Evolutionary conservation across 2,888 invertebrate species (phyloP).

Genomic region (Sericinus montela): DNA sequence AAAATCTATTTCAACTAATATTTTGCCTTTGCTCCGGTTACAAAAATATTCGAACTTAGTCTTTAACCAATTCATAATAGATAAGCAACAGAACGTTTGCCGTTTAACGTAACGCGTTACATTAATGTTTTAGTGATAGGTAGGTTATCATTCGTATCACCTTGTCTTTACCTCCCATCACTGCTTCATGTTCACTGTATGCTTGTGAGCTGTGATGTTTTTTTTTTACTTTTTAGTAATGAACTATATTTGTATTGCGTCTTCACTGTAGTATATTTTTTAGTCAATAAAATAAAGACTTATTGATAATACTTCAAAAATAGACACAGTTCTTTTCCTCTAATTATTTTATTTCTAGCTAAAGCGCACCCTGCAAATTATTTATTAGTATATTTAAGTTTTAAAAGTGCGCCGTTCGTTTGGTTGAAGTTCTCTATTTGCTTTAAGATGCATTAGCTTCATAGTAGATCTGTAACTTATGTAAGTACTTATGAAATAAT

Average conservation of each 20-base stretch:
- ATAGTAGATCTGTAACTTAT: constrained; percentile 76
- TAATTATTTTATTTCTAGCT: not conserved
- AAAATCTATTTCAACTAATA: constrained; percentile 74
- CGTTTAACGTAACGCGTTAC: constrained; percentile 22
- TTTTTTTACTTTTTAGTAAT: constrained; percentile 45
- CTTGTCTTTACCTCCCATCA: constrained; percentile 48
- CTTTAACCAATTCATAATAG: constrained; percentile 30
- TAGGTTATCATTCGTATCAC: constrained; percentile 62
- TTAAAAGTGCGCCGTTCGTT: constrained; percentile 17
- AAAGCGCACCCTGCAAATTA: not conserved
- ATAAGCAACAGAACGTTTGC: constrained; percentile 14
- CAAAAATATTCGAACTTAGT: constrained; percentile 26
- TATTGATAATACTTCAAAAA: constrained; percentile 12
- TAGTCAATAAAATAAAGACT: constrained; percentile 19
- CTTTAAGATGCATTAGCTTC: constrained; percentile 70
- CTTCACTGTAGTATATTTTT: constrained; percentile 32
- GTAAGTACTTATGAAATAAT: constrained; percentile 73
- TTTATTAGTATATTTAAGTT: constrained; percentile 12
- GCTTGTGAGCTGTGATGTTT: constrained; percentile 70
- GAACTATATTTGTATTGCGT: constrained; percentile 49
- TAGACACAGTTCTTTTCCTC: not conserved
- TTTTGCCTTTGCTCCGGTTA: constrained; percentile 46
- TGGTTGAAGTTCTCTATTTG: constrained; percentile 66
- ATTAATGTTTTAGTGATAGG: constrained; percentile 31
- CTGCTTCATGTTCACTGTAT: constrained; percentile 52